phyloP scores from a whole-genome alignment of 2,113 vertebrate species.

The Mixornis gularis region DNA sequence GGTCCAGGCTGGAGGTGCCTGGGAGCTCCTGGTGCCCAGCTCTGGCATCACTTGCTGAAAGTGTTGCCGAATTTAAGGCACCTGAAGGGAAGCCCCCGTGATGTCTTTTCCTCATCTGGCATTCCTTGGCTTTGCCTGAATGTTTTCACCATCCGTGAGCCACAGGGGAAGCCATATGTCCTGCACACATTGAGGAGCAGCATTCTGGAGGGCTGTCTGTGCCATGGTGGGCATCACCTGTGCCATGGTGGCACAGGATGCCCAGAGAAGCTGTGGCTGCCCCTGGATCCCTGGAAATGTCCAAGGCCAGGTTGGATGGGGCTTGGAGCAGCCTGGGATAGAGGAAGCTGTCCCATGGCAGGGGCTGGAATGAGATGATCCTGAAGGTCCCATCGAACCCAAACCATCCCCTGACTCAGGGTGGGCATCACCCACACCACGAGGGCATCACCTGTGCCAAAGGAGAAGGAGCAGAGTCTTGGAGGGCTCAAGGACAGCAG shows the following conservation, averaged over 20 bases:
- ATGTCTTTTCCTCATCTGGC: accelerated
- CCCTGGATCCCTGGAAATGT: not conserved
- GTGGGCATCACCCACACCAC: not conserved
- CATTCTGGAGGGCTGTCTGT: accelerated
- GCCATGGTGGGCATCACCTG: too few relatives aligned
- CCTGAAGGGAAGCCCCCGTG: not conserved
- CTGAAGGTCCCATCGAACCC: not conserved
- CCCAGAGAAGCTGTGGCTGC: not conserved
- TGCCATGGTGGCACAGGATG: not conserved
- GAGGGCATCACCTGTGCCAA: accelerated
- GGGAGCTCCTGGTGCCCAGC: not conserved
- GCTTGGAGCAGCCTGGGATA: not conserved
- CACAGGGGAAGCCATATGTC: accelerated
- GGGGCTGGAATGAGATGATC: accelerated
- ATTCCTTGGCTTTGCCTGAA: too few relatives aligned
- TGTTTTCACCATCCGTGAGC: accelerated
- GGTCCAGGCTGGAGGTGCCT: not conserved
- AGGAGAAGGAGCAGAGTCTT: not conserved
- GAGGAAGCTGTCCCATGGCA: too few relatives aligned
- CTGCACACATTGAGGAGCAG: not conserved
- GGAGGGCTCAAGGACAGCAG: not conserved
- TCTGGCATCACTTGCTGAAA: not conserved
- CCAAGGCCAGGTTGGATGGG: not conserved
- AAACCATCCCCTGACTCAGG: not conserved
- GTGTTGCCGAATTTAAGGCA: not conserved